Conservation (phyloP, 2,888 invertebrate species). For the Catonia carolina region DNA sequence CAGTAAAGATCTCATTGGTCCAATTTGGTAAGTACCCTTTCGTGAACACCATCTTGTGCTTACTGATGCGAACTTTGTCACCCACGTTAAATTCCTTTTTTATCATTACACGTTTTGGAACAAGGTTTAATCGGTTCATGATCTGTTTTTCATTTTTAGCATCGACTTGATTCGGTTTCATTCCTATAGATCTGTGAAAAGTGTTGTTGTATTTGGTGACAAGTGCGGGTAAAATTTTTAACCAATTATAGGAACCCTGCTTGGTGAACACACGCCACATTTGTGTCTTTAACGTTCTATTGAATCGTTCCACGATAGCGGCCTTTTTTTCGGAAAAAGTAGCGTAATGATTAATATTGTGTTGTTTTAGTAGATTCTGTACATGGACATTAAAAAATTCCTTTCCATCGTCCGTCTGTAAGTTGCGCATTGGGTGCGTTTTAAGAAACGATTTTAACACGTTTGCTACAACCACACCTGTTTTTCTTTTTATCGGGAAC, state of each 20-base stretch:
- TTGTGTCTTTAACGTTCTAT: not conserved
- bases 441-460: not conserved
- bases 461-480: not conserved
- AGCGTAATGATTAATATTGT: not conserved
- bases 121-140: not conserved
- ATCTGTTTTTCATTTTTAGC: not conserved
- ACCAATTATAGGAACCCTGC: not conserved
- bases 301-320: not conserved
- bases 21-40: conserved; percentile 3
- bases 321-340: not conserved
- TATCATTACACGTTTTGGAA: not conserved
- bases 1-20: not conserved
- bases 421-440: not conserved
- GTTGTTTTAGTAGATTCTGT: not conserved
- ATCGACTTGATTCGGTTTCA: not conserved
- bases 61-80: not conserved
- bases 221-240: not conserved
- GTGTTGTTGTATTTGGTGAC: not conserved
- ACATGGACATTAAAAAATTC: conserved; percentile 3
- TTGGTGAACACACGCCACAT: conserved; percentile 1
- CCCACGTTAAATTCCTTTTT: not conserved
- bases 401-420: not conserved
- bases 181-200: not conserved
- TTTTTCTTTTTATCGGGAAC: not conserved
- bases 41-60: not conserved